Evolutionary conservation across 2,888 invertebrate species (phyloP), one percentile per base, ranked within the genome.

Genomic region (Synergus japonicus): DNA sequence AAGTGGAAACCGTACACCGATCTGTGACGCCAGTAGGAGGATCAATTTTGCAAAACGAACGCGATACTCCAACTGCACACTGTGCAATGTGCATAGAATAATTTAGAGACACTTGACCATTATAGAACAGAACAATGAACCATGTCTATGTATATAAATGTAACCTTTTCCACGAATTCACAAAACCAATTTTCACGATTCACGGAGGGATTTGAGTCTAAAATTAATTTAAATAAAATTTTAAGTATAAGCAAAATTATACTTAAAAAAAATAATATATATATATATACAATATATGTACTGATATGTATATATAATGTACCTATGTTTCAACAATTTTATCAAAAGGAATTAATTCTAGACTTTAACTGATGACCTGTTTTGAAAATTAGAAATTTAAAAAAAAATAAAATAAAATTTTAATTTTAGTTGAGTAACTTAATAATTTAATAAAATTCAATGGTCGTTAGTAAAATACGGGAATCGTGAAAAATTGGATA

Each of bases 1-100:
- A 81, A 81, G 67, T 81, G 76, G 83, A 83, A 86, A 86, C 84
- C 80, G 86, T 86, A 86, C 83, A 85, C 86, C 15, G 49, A 69
- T 69, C 29, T 69, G 69, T 69, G 69, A 49, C 69, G 69, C 49
- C 69, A 69, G 69, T 49, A 69, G 83, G 81, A 76, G 79, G 79
- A 77, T 81, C 83, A 81, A 80, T 81, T 81, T 83, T 79, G 69
- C 46, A 69, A 69, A 69, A 79, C 81, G 76, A 79, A 77, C 82
- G 78, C 79, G 86, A 76, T 80, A 86, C 73, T 78, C 78, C 85
- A 86, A 82, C 80, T 73, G 69, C 76, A 41, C 79, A 64, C 65
- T 76, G 77, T 44, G 3, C 41, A 37, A n/a, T 66, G 78, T 81
- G 79, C 80, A 78, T 78, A 78, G 66, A 77, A 66, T 58, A 69